Conservation (phyloP, 2,888 invertebrate genomes). For the Oscheius sp. region DNA sequence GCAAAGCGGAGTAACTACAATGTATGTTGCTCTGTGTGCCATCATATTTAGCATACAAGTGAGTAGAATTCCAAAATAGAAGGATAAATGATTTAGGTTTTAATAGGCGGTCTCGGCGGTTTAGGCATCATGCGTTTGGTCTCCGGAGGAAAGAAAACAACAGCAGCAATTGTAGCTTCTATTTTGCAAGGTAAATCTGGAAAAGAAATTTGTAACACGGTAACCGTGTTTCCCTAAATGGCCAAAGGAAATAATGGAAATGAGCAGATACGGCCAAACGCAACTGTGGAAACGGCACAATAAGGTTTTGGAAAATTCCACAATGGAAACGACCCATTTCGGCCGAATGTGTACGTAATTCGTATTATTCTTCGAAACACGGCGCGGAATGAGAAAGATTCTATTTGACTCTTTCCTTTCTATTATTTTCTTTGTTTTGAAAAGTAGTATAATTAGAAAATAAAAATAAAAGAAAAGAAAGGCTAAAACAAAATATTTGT, state of each 20-base stretch:
- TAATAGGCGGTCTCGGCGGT: constrained; percentile 77
- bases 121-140: constrained; percentile 72
- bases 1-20: constrained; percentile 48
- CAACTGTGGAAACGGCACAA: too few relatives aligned
- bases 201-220: too few relatives aligned
- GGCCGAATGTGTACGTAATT: too few relatives aligned
- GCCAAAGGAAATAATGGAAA: too few relatives aligned
- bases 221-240: too few relatives aligned
- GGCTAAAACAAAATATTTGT: too few relatives aligned
- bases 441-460: not conserved
- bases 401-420: too few relatives aligned
- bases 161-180: constrained; percentile 55
- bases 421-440: not conserved
- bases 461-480: not conserved
- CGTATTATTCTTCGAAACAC: too few relatives aligned
- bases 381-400: too few relatives aligned
- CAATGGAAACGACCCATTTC: too few relatives aligned
- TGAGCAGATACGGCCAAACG: too few relatives aligned
- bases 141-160: constrained; percentile 74
- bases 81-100: constrained; percentile 73
- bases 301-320: too few relatives aligned
- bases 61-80: constrained; percentile 55
- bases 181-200: constrained; percentile 51
- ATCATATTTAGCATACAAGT: constrained; percentile 49
- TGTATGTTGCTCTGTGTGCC: constrained; percentile 37